Percentiles rank a stretch among this genome's conserved stretches.
phyloP scores from a whole-genome alignment of 2,888 invertebrate species.

The Scaeva pyrastri region DNA sequence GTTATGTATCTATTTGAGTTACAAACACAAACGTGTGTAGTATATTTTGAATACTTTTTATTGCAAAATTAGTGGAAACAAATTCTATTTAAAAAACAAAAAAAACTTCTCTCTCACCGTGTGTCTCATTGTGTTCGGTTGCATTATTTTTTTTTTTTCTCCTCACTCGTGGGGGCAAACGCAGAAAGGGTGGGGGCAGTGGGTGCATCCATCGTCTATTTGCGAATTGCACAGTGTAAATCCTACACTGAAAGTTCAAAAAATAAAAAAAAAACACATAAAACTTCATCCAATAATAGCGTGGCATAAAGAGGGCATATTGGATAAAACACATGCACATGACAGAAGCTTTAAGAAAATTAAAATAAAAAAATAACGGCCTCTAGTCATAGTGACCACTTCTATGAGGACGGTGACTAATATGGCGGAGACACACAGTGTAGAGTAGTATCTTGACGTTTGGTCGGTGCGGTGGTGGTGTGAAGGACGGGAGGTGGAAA shows the following conservation, averaged over 20 bases:
- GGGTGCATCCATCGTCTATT: conserved; percentile 58
- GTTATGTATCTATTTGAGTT: conserved; percentile 40
- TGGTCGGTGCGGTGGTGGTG: conserved; percentile 16
- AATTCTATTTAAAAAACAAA: conserved; percentile 61
- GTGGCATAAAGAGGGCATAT: conserved; percentile 65
- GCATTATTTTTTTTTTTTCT: conserved; percentile 40
- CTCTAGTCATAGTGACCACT: conserved; percentile 53
- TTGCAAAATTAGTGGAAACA: conserved; percentile 67
- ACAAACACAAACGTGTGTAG: conserved; percentile 38
- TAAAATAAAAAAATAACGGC: conserved; percentile 16
- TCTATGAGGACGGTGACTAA: conserved; percentile 57
- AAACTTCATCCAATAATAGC: conserved; percentile 70
- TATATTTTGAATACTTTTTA: conserved; percentile 34
- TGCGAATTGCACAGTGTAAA: conserved; percentile 61
- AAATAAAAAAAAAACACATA: conserved; percentile 16
- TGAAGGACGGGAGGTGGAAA: too few relatives aligned
- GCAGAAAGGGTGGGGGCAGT: conserved; percentile 30
- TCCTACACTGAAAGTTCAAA: conserved; percentile 38
- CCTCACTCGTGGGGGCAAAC: conserved; percentile 18
- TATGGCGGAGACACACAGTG: conserved; percentile 19
- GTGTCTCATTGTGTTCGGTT: conserved; percentile 52
- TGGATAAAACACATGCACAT: conserved; percentile 69
- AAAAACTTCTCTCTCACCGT: conserved; percentile 17
- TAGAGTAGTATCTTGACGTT: conserved; percentile 28
- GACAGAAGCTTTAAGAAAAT: conserved; percentile 32